Conservation (phyloP, 2,113 vertebrate species). For the Tragelaphus buxtoni region DNA sequence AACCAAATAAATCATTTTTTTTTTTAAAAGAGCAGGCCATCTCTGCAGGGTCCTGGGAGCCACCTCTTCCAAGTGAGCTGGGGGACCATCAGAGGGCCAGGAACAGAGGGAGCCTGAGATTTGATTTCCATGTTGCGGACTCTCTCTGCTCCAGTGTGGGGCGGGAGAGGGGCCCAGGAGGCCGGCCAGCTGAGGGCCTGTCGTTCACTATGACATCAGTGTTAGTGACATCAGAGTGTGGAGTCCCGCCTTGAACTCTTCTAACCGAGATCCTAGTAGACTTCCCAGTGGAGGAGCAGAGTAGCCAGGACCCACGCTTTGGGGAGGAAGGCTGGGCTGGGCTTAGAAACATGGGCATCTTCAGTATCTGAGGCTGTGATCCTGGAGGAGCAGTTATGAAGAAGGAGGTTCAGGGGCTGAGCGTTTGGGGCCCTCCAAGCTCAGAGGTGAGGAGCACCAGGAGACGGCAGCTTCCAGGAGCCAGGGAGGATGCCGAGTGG, state of each 20-base stretch:
- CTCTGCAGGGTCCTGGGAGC: neutral
- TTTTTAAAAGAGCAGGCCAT: neutral
- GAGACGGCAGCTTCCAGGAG: neutral
- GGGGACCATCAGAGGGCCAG: neutral
- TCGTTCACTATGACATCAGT: fast-evolving
- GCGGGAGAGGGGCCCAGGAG: neutral
- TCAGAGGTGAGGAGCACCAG: neutral
- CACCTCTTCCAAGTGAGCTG: neutral
- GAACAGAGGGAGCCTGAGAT: neutral
- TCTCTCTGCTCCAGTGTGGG: neutral
- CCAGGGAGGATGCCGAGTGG: neutral
- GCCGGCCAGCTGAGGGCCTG: neutral
- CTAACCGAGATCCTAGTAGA: neutral
- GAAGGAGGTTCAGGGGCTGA: neutral
- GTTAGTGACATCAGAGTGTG: neutral
- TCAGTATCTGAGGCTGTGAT: neutral
- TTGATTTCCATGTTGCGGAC: neutral
- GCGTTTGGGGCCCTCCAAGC: no score
- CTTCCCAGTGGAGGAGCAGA: neutral
- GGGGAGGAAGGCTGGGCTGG: neutral
- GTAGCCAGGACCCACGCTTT: neutral
- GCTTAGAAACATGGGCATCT: fast-evolving
- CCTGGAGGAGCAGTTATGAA: neutral
- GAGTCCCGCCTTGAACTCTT: neutral
- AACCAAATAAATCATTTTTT: neutral